Base-by-base conservation (phyloP, 2,113 vertebrate species). In the Patagioenas fasciata region DNA sequence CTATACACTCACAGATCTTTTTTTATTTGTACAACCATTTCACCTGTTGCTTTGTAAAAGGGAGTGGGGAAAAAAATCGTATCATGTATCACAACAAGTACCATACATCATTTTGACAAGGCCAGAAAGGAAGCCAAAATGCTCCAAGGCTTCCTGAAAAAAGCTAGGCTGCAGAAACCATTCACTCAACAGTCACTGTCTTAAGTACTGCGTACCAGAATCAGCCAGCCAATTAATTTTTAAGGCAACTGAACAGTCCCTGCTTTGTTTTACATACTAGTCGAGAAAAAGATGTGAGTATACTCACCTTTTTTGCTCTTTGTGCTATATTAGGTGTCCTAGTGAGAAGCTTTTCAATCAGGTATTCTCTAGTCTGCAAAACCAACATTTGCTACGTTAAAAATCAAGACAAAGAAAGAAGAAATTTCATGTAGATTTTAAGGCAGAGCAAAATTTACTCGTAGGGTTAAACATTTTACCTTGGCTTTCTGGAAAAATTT, bases 301-400 rank as follows among this genome's bases (percentile, higher is more conserved):
- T 3, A 24, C 97, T 97, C 98, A 99, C 99, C 99, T 99, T 99
- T 98, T 99, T 99, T 34, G 99, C 99, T 98, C 99, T 98, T 95
- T 99, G 99, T 95, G 98, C 98, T 97, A 99, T 99, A 98, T 99
- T 99, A 97, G 99, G 99, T 24, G 99, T 99, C 94, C 98, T 97
- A 93, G 98, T 98, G 92, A 99, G 98, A 96, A 99, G 98, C 93
- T 99, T 99, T 97, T 99, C 99, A 80, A 99, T 98, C 98, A 99
- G 97, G 98, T 99, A 99, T 95, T 99, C 99, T 98, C 98, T 99
- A 95, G 99, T 99, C 99, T 99, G 98, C 36, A 98, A 98, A 95
- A 98, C 24, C 97, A 97, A 98, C 85, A 95, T 97, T 95, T 84
- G 42, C 32, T 36, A 73, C 92, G 86, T 97, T 96, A 98, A 93